phyloP scores from a whole-genome alignment of 1,140 invertebrate genomes.

The Ylistrum balloti region DNA sequence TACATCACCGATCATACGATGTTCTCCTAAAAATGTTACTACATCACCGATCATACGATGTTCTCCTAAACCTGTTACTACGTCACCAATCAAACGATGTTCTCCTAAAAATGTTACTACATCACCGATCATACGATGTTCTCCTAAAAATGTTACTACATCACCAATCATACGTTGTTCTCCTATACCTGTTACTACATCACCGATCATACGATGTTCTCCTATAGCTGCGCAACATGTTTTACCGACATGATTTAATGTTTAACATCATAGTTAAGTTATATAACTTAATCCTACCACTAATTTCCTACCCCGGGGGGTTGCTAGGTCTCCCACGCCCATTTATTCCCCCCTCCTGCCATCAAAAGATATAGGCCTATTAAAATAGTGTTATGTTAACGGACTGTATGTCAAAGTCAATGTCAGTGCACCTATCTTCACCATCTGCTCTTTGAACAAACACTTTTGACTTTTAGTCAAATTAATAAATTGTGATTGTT shows the following conservation, averaged over 20 bases:
- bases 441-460: constrained; percentile 38
- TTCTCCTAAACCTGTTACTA: no score
- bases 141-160: no score
- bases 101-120: no score
- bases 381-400: constrained; percentile 4
- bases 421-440: background rate
- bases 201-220: background rate
- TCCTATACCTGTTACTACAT: background rate
- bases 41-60: no score
- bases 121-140: no score
- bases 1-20: no score
- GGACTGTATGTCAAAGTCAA: background rate
- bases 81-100: no score
- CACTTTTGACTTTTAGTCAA: constrained; percentile 34
- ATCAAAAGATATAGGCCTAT: constrained; percentile 1
- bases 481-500: constrained; percentile 36
- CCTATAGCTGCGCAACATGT: background rate
- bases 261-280: background rate
- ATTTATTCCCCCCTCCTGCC: constrained; percentile 30
- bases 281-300: constrained; percentile 21
- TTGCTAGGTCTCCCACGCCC: background rate
- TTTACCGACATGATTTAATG: background rate
- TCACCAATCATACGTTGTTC: background rate
- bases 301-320: constrained; percentile 28
- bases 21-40: no score